Percentiles rank a stretch among this genome's conserved stretches.
Conservation (phyloP, 1,140 invertebrate genomes). For the Drosophila ogumai region DNA sequence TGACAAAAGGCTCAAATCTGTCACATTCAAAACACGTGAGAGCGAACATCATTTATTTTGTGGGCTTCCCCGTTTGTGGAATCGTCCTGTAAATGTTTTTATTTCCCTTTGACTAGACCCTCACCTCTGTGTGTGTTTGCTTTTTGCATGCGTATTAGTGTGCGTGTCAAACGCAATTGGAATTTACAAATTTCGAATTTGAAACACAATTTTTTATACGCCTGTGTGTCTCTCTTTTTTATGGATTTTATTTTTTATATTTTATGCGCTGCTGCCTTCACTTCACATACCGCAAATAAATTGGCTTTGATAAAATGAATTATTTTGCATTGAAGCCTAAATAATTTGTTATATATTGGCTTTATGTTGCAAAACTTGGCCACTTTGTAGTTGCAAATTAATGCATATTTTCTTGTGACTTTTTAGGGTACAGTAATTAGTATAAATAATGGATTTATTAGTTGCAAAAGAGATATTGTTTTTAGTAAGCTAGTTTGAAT, state of each 20-base stretch:
- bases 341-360: slow-evolving; percentile 34
- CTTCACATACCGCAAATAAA: slow-evolving; percentile 43
- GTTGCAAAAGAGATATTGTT: too few species aligned
- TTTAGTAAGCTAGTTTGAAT: too few species aligned
- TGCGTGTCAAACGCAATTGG: slow-evolving; percentile 68
- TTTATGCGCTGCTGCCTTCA: slow-evolving; percentile 17
- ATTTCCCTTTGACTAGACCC: slow-evolving; percentile 65
- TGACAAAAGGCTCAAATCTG: slow-evolving; percentile 81
- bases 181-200: slow-evolving; percentile 75
- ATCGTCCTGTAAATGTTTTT: slow-evolving; percentile 71
- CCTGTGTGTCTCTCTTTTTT: slow-evolving; percentile 20
- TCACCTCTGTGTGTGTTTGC: slow-evolving; percentile 31
- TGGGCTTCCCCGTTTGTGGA: slow-evolving; percentile 51
- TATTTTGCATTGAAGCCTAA: slow-evolving; percentile 47
- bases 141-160: slow-evolving; percentile 22
- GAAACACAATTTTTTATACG: slow-evolving; percentile 64
- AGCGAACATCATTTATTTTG: slow-evolving; percentile 78
- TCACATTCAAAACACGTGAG: slow-evolving; percentile 80
- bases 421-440: slow-evolving; percentile 1
- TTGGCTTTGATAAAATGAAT: slow-evolving; percentile 69
- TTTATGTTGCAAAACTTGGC: slow-evolving; percentile 1
- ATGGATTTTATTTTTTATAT: slow-evolving; percentile 18
- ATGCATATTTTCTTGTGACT: not conserved
- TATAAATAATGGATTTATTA: not conserved
- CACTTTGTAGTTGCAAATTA: not conserved